These are phyloP conservation scores for Fabriciana adippe DNA, from an alignment of 2,888 invertebrate species.

Conservation along the genomic window DNA sequence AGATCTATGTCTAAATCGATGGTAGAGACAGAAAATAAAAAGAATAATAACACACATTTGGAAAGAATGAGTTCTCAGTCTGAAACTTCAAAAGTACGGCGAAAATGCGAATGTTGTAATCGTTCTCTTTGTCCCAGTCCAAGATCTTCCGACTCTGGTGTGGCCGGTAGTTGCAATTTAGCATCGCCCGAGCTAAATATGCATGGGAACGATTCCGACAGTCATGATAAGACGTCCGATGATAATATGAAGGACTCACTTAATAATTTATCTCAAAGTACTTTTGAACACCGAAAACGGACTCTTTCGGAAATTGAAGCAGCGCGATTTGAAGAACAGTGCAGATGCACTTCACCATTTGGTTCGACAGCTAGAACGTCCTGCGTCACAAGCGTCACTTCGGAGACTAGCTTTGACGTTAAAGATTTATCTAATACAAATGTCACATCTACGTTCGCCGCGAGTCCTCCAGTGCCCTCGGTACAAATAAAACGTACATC, in stretches of 20 bases:
- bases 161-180: slow-evolving; percentile 91
- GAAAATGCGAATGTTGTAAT: slow-evolving; percentile 83
- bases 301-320: slow-evolving; percentile 83
- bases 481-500: slow-evolving; percentile 78
- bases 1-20: slow-evolving; percentile 73
- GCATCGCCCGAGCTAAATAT: slow-evolving; percentile 86
- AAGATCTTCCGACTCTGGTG: slow-evolving; percentile 91
- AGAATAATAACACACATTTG: slow-evolving; percentile 53
- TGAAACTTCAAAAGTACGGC: slow-evolving; percentile 59
- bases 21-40: slow-evolving; percentile 70
- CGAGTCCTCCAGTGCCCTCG: slow-evolving; percentile 70
- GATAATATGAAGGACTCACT: slow-evolving; percentile 53
- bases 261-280: slow-evolving; percentile 58
- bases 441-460: slow-evolving; percentile 76
- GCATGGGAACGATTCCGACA: slow-evolving; percentile 69
- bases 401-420: slow-evolving; percentile 81
- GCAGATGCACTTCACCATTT: slow-evolving; percentile 88
- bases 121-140: slow-evolving; percentile 86
- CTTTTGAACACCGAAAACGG: slow-evolving; percentile 64
- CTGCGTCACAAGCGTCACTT: slow-evolving; percentile 81
- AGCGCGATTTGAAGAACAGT: slow-evolving; percentile 85
- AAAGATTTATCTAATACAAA: slow-evolving; percentile 78
- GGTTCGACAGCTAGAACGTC: slow-evolving; percentile 88
- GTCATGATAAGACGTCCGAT: slow-evolving; percentile 61
- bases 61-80: slow-evolving; percentile 77